These are phyloP conservation scores for Drosophila quinaria DNA, from an alignment of 2,888 invertebrate species.

Conservation along the genomic window DNA sequence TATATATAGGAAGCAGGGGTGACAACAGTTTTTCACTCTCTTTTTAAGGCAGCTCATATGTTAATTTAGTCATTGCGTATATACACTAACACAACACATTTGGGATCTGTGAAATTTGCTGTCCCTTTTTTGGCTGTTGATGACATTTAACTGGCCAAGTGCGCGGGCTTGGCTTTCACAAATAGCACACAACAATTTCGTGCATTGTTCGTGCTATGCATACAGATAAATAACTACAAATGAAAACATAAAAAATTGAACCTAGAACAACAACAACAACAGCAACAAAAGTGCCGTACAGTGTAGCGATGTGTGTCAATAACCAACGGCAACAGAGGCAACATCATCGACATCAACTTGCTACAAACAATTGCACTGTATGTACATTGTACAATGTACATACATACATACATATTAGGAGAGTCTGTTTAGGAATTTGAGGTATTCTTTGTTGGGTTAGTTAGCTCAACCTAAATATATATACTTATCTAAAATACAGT, in stretches of 20 bases:
- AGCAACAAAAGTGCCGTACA: slow-evolving; percentile 4
- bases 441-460: not conserved
- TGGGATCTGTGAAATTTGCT: slow-evolving; percentile 26
- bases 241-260: not conserved
- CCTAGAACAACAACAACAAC: slow-evolving; percentile 26
- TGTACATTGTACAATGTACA: not conserved
- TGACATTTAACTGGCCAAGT: slow-evolving; percentile 63
- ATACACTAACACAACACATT: slow-evolving; percentile 9
- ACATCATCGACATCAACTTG: slow-evolving; percentile 39
- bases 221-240: slow-evolving; percentile 49
- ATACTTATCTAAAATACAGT: slow-evolving; percentile 4
- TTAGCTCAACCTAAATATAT: slow-evolving; percentile 7
- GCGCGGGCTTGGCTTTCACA: slow-evolving; percentile 75
- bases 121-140: slow-evolving; percentile 25
- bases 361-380: slow-evolving; percentile 49
- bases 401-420: slow-evolving; percentile 13
- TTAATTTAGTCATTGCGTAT: slow-evolving; percentile 52
- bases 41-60: slow-evolving; percentile 40
- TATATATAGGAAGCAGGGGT: too few relatives aligned
- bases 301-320: slow-evolving; percentile 42
- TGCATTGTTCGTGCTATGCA: slow-evolving; percentile 62
- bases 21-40: not conserved
- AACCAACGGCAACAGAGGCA: slow-evolving; percentile 27
- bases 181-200: slow-evolving; percentile 48
- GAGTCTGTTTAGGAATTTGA: slow-evolving; percentile 3